These are phyloP conservation scores for Orgyia antiqua DNA, from an alignment of 2,888 invertebrate species.

Conservation along the genomic window DNA sequence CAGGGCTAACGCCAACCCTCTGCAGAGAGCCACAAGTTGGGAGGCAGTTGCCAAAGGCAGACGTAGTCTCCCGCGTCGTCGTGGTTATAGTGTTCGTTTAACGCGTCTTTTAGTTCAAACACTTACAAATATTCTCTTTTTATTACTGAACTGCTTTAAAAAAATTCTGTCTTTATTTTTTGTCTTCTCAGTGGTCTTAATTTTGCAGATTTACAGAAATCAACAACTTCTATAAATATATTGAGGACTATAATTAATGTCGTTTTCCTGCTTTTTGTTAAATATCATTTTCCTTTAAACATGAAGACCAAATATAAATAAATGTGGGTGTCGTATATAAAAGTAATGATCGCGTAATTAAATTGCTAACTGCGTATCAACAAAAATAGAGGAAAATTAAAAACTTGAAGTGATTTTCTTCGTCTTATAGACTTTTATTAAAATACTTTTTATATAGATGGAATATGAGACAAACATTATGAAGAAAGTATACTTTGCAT, in stretches of 20 bases:
- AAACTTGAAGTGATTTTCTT: too few relatives aligned
- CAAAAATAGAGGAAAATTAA: too few relatives aligned
- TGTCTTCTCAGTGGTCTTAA: not conserved
- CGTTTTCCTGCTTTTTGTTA: slow-evolving; percentile 12
- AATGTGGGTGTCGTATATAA: slow-evolving; percentile 3
- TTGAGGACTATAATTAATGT: slow-evolving; percentile 3
- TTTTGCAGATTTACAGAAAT: not conserved
- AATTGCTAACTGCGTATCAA: too few relatives aligned
- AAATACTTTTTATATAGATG: too few relatives aligned
- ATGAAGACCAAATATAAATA: not conserved
- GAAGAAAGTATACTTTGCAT: too few relatives aligned
- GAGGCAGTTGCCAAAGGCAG: not conserved
- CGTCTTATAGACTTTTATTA: too few relatives aligned
- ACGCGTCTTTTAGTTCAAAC: not conserved
- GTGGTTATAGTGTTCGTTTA: not conserved
- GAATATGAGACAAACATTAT: too few relatives aligned
- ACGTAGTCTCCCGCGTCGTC: not conserved
- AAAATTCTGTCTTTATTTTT: not conserved
- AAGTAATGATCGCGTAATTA: too few relatives aligned
- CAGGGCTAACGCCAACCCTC: not conserved
- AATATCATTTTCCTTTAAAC: slow-evolving; percentile 7
- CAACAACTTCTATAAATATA: slow-evolving; percentile 3
- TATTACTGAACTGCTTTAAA: too few relatives aligned
- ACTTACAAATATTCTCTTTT: too few relatives aligned
- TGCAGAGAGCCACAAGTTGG: slow-evolving; percentile 1